Evolutionary conservation across 2,888 invertebrate species (phyloP).

Genomic region (Drosophila fungiperda): DNA sequence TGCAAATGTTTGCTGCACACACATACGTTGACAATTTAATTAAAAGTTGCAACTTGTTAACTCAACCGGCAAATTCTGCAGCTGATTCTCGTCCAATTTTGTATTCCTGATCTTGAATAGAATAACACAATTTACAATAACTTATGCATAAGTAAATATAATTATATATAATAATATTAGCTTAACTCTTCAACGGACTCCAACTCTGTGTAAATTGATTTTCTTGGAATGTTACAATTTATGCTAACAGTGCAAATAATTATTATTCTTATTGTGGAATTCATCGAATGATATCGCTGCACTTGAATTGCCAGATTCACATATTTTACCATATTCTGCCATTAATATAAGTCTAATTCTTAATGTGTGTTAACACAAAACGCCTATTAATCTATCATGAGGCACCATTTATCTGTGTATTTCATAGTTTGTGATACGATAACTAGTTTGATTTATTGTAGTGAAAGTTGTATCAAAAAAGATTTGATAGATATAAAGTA

Average conservation of each 20-base stretch:
- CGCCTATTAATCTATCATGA: slow-evolving; percentile 10
- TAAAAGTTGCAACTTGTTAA: slow-evolving; percentile 18
- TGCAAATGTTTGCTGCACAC: background rate
- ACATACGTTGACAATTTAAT: slow-evolving; percentile 27
- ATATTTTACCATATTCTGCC: slow-evolving; percentile 3
- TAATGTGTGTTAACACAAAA: slow-evolving; percentile 9
- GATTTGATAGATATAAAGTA: background rate
- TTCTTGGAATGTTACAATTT: background rate
- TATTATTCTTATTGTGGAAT: background rate
- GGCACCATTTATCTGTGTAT: background rate
- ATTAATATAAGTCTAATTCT: slow-evolving; percentile 7
- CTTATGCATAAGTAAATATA: background rate
- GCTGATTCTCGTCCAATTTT: background rate
- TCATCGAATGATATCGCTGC: background rate
- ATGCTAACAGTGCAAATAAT: background rate
- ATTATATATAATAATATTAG: background rate
- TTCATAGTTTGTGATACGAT: background rate
- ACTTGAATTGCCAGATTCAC: slow-evolving; percentile 18
- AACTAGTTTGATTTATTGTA: background rate
- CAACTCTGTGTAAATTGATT: slow-evolving; percentile 20
- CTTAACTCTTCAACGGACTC: background rate
- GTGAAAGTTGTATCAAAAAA: background rate
- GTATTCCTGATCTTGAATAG: background rate
- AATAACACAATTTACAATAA: background rate
- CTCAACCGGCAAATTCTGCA: slow-evolving; percentile 10